phyloP scores from a whole-genome alignment of 2,113 vertebrate species.

The Gulo gulo region DNA sequence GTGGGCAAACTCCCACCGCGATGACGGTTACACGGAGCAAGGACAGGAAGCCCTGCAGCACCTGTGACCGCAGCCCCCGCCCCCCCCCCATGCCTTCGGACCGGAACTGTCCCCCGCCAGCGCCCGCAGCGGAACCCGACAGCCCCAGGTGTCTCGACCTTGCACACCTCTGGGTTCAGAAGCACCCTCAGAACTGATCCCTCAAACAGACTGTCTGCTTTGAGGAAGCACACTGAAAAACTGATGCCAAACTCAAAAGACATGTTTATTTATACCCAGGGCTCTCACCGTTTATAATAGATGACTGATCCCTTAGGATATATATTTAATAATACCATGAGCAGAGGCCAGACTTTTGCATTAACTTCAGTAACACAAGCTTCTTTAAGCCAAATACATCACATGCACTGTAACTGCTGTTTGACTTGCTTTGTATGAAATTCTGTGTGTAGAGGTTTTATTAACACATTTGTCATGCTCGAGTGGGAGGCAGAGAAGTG shows the following conservation, averaged over 20 bases:
- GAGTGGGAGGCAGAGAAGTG: background rate
- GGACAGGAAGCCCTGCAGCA: conserved; percentile 96
- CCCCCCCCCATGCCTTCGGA: background rate
- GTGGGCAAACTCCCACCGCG: conserved; percentile 88
- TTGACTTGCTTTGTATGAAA: conserved; percentile 68
- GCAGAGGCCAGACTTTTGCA: conserved; percentile 59
- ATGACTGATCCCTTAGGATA: conserved; percentile 58
- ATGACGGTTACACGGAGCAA: conserved; percentile 92
- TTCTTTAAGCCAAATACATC: conserved; percentile 80
- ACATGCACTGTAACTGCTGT: conserved; percentile 51
- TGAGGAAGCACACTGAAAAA: conserved; percentile 62
- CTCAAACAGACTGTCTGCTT: conserved; percentile 52
- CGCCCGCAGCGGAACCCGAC: background rate
- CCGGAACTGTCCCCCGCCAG: conserved; percentile 14
- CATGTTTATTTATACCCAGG: conserved; percentile 62
- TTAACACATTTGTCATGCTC: conserved; percentile 27
- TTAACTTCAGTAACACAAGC: conserved; percentile 80
- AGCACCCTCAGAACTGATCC: conserved; percentile 11
- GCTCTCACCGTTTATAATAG: conserved; percentile 63
- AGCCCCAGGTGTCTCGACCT: conserved; percentile 58
- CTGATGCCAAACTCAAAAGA: conserved; percentile 67
- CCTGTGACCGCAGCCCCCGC: conserved; percentile 83
- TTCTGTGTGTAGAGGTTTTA: conserved; percentile 53
- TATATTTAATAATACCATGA: conserved; percentile 72
- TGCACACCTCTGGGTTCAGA: conserved; percentile 28